Conservation (phyloP, 2,888 invertebrate species). For the Dysmachus trigonus region DNA sequence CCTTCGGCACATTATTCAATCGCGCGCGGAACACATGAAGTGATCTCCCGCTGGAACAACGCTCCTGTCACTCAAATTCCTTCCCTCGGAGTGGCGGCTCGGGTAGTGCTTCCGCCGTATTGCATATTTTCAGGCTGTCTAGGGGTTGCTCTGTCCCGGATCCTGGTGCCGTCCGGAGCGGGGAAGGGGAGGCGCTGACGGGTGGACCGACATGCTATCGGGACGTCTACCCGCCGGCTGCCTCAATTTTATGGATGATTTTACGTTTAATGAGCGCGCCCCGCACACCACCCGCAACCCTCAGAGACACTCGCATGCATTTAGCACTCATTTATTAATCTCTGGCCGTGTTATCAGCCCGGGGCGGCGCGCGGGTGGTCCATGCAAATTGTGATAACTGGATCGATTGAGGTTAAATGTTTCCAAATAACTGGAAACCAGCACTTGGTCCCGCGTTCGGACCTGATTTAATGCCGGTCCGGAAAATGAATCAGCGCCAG, state of each 20-base stretch:
- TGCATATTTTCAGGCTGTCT: slow-evolving; percentile 1
- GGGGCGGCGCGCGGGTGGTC: slow-evolving; percentile 46
- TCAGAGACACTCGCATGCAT: slow-evolving; percentile 44
- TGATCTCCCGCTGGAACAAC: slow-evolving; percentile 37
- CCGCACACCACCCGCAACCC: slow-evolving; percentile 36
- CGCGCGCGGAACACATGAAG: slow-evolving; percentile 30
- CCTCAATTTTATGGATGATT: slow-evolving; percentile 36
- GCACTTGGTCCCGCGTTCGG: neutral
- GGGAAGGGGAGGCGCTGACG: neutral
- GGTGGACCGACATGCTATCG: neutral
- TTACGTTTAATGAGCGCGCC: slow-evolving; percentile 35
- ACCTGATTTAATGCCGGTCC: neutral
- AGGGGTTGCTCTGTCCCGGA: neutral
- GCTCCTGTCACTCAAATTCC: slow-evolving; percentile 41
- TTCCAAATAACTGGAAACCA: slow-evolving; percentile 34
- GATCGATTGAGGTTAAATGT: slow-evolving; percentile 52
- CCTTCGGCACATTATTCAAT: slow-evolving; percentile 39
- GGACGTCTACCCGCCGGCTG: neutral
- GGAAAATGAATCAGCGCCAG: slow-evolving; percentile 7
- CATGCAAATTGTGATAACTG: slow-evolving; percentile 52
- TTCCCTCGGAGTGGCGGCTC: neutral
- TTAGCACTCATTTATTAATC: slow-evolving; percentile 36
- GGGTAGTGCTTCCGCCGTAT: neutral
- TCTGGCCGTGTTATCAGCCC: slow-evolving; percentile 44
- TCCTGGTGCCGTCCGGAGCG: neutral